A percentile compares a stretch with the other conserved stretches of the same genome.
phyloP scores from a whole-genome alignment of 2,888 invertebrate genomes.

The Agapostemon virescens region DNA sequence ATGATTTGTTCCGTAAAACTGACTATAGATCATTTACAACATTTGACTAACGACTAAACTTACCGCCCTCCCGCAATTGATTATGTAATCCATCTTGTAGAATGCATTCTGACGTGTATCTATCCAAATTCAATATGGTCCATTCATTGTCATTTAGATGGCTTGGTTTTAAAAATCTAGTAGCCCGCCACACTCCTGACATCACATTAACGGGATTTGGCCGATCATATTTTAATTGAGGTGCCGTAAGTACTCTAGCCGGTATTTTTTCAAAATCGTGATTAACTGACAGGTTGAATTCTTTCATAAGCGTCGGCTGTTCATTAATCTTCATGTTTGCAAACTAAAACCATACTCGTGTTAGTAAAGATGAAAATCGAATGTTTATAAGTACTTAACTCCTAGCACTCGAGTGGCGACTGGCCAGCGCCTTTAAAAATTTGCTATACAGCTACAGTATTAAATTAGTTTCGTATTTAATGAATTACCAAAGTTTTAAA shows the following conservation, averaged over 20 bases:
- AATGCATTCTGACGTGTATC: slow-evolving; percentile 52
- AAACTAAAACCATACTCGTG: slow-evolving; percentile 65
- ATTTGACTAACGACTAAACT: slow-evolving; percentile 37
- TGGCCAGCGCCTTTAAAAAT: no score
- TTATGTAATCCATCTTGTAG: slow-evolving; percentile 67
- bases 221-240: slow-evolving; percentile 85
- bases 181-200: slow-evolving; percentile 81
- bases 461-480: no score
- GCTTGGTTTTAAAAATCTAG: slow-evolving; percentile 74
- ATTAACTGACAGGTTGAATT: slow-evolving; percentile 91
- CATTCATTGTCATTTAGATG: slow-evolving; percentile 76
- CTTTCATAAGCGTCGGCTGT: slow-evolving; percentile 83
- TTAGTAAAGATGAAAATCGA: not conserved
- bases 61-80: slow-evolving; percentile 68
- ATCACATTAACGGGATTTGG: slow-evolving; percentile 64
- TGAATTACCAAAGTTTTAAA: no score
- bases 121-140: slow-evolving; percentile 80
- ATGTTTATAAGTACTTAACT: not conserved
- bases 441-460: no score
- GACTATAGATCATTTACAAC: not conserved
- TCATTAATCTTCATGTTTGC: slow-evolving; percentile 75
- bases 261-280: slow-evolving; percentile 88
- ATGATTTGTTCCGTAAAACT: no score
- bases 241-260: slow-evolving; percentile 90
- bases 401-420: no score